A percentile compares a stretch with the other conserved stretches of the same genome.
Evolutionary conservation across 1,140 invertebrate species (phyloP).

Genomic region (Drosophila seguyi): DNA sequence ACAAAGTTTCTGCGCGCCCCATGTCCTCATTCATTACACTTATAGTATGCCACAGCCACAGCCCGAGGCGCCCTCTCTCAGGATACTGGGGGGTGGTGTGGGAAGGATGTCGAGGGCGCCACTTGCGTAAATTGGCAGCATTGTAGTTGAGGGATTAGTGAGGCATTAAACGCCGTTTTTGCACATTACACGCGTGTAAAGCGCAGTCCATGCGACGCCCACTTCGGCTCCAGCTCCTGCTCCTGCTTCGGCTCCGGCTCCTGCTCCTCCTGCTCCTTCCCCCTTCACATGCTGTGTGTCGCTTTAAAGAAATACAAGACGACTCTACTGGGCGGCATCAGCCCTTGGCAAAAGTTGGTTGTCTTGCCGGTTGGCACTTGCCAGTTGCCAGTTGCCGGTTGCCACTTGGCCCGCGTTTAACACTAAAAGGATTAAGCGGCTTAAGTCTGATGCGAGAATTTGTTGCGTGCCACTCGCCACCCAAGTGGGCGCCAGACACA

Average conservation of each 20-base stretch:
- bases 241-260: not conserved
- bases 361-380: slow-evolving; percentile 52
- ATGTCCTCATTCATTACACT: slow-evolving; percentile 63
- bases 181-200: slow-evolving; percentile 83
- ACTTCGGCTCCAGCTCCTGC: not conserved
- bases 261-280: not conserved
- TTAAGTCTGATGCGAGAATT: slow-evolving; percentile 80
- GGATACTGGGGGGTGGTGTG: not conserved
- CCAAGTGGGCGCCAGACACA: not conserved
- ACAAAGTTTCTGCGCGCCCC: slow-evolving; percentile 45
- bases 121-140: slow-evolving; percentile 83
- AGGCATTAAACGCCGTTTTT: slow-evolving; percentile 82
- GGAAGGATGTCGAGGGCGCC: slow-evolving; percentile 37
- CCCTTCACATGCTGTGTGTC: slow-evolving; percentile 41
- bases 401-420: slow-evolving; percentile 74
- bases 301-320: slow-evolving; percentile 71
- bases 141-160: slow-evolving; percentile 83
- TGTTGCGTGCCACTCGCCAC: slow-evolving; percentile 56
- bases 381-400: slow-evolving; percentile 53
- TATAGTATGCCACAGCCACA: slow-evolving; percentile 40
- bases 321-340: slow-evolving; percentile 1
- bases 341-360: slow-evolving; percentile 49
- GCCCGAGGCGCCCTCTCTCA: slow-evolving; percentile 17
- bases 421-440: slow-evolving; percentile 82
- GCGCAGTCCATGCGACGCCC: slow-evolving; percentile 66